phyloP scores from a whole-genome alignment of 2,113 vertebrate species.

The Anarhynchus alexandrinus region DNA sequence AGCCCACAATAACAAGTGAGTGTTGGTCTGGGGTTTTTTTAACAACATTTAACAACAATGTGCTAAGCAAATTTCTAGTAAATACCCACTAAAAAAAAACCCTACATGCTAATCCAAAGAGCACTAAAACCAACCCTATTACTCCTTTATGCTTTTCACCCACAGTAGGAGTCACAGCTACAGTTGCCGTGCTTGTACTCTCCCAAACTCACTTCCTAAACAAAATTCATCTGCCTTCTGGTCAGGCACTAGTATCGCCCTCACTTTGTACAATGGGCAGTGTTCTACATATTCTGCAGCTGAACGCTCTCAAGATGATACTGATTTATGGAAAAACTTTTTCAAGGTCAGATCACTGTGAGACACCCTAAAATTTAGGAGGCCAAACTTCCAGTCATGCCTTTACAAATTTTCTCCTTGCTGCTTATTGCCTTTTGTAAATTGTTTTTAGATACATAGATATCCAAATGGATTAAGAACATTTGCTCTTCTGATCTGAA shows the following conservation, averaged over 20 bases:
- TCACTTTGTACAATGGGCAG: not conserved
- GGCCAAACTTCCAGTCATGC: not conserved
- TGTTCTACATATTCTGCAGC: rapidly evolving
- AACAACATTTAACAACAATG: not conserved
- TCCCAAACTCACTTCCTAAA: not conserved
- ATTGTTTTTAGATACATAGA: not conserved
- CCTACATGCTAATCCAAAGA: not conserved
- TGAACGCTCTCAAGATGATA: not conserved
- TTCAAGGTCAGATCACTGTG: not conserved
- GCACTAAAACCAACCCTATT: not conserved
- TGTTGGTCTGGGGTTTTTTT: too few relatives aligned
- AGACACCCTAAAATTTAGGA: not conserved
- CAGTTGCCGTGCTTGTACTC: not conserved
- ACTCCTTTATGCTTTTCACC: not conserved
- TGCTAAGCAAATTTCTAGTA: not conserved
- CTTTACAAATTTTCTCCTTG: not conserved
- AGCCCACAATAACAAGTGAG: not conserved
- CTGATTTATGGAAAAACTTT: not conserved
- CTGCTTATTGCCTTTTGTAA: rapidly evolving
- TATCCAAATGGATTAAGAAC: not conserved
- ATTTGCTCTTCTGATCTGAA: not conserved
- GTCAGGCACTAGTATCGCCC: not conserved
- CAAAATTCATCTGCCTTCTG: not conserved
- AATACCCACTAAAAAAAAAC: not conserved
- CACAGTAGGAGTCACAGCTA: not conserved